These are phyloP conservation scores for Argyra leucocephala DNA, from an alignment of 2,888 invertebrate genomes.

Conservation along the genomic window DNA sequence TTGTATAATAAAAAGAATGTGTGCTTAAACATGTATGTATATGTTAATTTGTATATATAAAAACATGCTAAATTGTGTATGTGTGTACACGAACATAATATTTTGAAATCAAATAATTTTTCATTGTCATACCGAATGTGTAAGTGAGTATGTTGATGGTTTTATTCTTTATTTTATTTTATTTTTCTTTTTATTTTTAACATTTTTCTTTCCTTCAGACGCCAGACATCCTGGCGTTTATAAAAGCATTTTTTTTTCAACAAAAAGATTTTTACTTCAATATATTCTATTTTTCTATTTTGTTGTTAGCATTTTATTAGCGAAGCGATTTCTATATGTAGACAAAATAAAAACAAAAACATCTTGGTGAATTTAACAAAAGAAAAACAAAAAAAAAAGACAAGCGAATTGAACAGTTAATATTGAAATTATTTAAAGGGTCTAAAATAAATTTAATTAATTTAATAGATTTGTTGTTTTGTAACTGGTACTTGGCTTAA, in stretches of 20 bases:
- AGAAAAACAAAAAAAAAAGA: too few species aligned
- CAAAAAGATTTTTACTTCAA: neutral
- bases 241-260: neutral
- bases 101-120: neutral
- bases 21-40: too few species aligned
- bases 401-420: too few species aligned
- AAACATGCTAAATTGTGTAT: neutral
- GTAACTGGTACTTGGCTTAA: too few species aligned
- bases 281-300: neutral
- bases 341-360: neutral
- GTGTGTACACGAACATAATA: neutral
- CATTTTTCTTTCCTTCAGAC: neutral
- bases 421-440: too few species aligned
- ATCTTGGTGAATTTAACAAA: too few species aligned
- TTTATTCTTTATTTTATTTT: neutral
- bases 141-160: neutral
- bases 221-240: constrained; percentile 1
- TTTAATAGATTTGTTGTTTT: too few species aligned
- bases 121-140: neutral
- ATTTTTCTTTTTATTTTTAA: neutral
- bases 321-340: neutral
- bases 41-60: too few species aligned
- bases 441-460: too few species aligned
- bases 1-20: too few species aligned
- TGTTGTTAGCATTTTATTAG: neutral